phyloP scores from a whole-genome alignment of 1,140 invertebrate species.

The Gerris buenoi region DNA sequence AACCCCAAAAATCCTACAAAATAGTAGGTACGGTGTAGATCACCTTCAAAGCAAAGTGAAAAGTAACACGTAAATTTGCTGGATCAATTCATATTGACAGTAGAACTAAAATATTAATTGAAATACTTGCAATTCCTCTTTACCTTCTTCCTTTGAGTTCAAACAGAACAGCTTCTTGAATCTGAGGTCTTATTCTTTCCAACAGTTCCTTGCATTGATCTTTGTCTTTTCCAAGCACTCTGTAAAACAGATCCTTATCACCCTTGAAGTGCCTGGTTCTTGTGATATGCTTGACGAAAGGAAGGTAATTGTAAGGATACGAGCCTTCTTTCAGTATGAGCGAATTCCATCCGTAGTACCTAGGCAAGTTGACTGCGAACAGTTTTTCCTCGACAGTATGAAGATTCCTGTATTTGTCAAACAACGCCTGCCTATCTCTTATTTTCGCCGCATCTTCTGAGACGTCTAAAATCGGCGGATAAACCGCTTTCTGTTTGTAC shows the following conservation, averaged over 20 bases:
- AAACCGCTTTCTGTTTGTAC: slow-evolving; percentile 8
- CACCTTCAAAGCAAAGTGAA: too few relatives aligned
- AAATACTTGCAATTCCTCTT: too few relatives aligned
- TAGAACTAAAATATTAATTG: too few relatives aligned
- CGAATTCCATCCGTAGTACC: slow-evolving; percentile 58
- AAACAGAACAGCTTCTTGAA: slow-evolving; percentile 43
- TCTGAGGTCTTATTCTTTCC: slow-evolving; percentile 34
- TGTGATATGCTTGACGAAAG: slow-evolving; percentile 51
- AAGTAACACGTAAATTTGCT: too few relatives aligned
- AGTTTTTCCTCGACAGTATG: slow-evolving; percentile 67
- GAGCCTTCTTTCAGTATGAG: slow-evolving; percentile 40
- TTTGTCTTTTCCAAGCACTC: background rate
- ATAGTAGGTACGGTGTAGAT: too few relatives aligned
- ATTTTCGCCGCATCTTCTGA: slow-evolving; percentile 1
- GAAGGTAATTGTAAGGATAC: slow-evolving; percentile 48
- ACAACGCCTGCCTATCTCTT: slow-evolving; percentile 10
- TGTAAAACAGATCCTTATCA: slow-evolving; percentile 33
- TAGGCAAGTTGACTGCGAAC: slow-evolving; percentile 59
- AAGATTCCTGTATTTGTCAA: slow-evolving; percentile 37
- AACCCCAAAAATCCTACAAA: too few relatives aligned
- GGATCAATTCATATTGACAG: too few relatives aligned
- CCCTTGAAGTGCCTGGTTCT: slow-evolving; percentile 44
- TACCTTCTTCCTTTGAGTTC: slow-evolving; percentile 39
- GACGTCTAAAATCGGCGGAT: slow-evolving; percentile 17
- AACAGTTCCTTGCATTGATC: slow-evolving; percentile 30